Base-by-base conservation (phyloP, 2,797 vertebrate species). In the Pipistrellus kuhlii region DNA sequence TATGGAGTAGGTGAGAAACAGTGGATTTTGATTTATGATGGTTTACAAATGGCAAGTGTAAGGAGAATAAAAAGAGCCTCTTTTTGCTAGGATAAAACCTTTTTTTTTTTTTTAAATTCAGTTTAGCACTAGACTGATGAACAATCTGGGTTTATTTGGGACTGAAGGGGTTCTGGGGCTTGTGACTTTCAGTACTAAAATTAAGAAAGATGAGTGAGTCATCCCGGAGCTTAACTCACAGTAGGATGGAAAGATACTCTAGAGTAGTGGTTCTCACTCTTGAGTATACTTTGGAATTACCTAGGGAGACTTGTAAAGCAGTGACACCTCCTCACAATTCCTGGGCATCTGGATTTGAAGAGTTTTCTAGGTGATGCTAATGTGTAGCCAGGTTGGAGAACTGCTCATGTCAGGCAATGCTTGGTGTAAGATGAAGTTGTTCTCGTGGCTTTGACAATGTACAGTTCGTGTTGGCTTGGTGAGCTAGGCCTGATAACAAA, bases 11-110 rank as follows among this genome's bases (percentile, higher is more conserved):
- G 35, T 71, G 32, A 93, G 27, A 72, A 75, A 83, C 6, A 53
- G 64, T n/a, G 64, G 17, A 72, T 87, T 95, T 96, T 96, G 32
- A 75, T 77, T 88, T 80, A 68, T 80, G 32, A 73, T 91, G 18
- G 2, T 23, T 90, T 62, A 10, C 71, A 55, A 90, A 4, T 88
- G 38, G 7, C 80, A 88, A 83, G 32, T 85, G 3, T 72, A 76
- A 90, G 25, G 72, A 62, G 30, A 46, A 68, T 69, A 35, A 80
- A 25, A 75, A 90, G 46, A 78, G 21, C 15, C 57, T 62, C 21
- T 48, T 92, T 66, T 62, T 53, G 1, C 30, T 62, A 78, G 53
- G 1, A 15, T 86, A 30, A 95, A 80, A 76, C 7, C 2, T 87
- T 81, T 41, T 66, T 86, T n/a, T 85, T 88, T 38, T 59, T 48